Conservation (phyloP, 92 coral and sea anemone species). For the Plumapathes pennacea region DNA sequence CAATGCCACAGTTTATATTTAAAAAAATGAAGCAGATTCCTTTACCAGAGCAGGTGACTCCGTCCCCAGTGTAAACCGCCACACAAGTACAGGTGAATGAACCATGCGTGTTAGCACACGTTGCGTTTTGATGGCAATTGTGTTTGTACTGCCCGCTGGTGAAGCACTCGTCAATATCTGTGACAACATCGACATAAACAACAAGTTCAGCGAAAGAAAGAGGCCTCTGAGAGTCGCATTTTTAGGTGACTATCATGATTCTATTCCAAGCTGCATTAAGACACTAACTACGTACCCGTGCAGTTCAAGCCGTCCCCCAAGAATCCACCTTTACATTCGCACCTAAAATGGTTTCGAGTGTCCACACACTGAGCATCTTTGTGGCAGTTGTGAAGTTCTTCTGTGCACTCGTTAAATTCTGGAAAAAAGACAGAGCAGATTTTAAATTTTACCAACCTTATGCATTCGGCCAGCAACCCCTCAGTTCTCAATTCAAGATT, state of each 20-base stretch:
- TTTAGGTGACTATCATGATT: no score
- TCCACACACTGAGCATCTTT: slow-evolving; percentile 69
- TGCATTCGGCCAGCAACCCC: no score
- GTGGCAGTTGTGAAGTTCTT: slow-evolving; percentile 68
- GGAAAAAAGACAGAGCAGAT: not conserved
- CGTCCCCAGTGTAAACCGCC: slow-evolving; percentile 85
- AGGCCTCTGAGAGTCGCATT: no score
- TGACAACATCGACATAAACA: no score
- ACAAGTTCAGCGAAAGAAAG: no score
- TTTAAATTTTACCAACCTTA: no score
- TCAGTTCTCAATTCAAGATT: no score
- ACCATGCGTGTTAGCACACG: slow-evolving; percentile 75
- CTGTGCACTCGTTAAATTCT: slow-evolving; percentile 80
- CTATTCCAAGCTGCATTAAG: no score
- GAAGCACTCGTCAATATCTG: slow-evolving; percentile 73
- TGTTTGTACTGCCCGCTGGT: slow-evolving; percentile 42
- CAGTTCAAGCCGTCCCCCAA: slow-evolving; percentile 69
- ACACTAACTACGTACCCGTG: no score
- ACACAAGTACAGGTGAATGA: slow-evolving; percentile 66
- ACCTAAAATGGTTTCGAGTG: slow-evolving; percentile 60
- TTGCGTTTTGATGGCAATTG: slow-evolving; percentile 80
- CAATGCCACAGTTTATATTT: no score
- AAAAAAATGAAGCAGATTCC: no score
- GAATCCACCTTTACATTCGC: slow-evolving; percentile 76
- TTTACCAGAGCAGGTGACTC: slow-evolving; percentile 65